Evolutionary conservation across 2,797 vertebrate genomes (phyloP), one percentile per base, ranked within the genome.

Genomic region (Danio choprae): DNA sequence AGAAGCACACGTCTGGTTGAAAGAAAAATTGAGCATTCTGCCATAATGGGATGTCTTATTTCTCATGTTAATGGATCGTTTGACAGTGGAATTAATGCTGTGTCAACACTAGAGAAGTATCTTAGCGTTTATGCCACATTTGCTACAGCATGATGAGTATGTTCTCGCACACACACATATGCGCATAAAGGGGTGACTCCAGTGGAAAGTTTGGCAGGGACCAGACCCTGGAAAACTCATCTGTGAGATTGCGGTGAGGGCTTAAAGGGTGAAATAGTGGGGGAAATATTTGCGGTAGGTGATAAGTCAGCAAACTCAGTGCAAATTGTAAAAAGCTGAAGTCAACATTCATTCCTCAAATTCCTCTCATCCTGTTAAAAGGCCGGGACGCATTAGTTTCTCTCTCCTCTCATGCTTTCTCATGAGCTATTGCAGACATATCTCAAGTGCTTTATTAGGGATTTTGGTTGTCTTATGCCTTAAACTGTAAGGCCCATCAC

Each of bases 231-330:
- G 84, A 84, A 86, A 83, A 77, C 83, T 87, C 84, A 83, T 90
- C 85, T 84, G 84, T 56, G 77, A 87, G 88, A 87, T 75, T 81
- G 77, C 36, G 74, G 82, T 88, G 82, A 78, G 65, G 44, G 43
- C 83, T 83, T 85, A 83, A 80, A 84, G 82, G 77, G 81, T 87
- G 83, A 87, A 89, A 89, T 88, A 76, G 81, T 82, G 84, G 81
- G 85, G 83, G 81, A 40, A 72, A 87, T 87, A 70, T 87, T 81
- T 86, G 87, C 81, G 82, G 82, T 85, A 77, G 81, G 69, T 81
- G 83, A 86, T 83, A 51, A 87, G 81, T 76, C 86, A 80, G 85
- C 81, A 29, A 85, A 85, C 83, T 85, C 71, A 76, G 56, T 16
- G 51, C 48, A 83, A 83, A 82, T 82, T 69, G 71, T 77, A 82